These are phyloP conservation scores for Heterodera filipjevi DNA, from an alignment of 2,888 invertebrate genomes.

Conservation along the genomic window DNA sequence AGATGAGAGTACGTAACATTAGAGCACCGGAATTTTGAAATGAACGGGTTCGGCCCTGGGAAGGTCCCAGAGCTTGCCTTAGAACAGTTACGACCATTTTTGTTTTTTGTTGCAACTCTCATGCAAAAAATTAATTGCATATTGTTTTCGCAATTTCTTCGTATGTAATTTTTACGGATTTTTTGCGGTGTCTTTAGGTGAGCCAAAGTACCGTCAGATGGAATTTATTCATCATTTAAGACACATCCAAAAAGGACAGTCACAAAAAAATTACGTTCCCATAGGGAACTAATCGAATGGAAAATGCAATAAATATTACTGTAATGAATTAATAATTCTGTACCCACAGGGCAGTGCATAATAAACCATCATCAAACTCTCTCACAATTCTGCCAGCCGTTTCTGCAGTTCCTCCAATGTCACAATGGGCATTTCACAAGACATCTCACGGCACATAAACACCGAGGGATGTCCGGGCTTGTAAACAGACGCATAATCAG, in stretches of 20 bases:
- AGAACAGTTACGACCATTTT: too few species aligned
- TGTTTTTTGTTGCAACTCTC: too few species aligned
- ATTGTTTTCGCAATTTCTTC: too few species aligned
- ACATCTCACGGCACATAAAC: slow-evolving; percentile 33
- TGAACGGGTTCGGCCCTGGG: too few species aligned
- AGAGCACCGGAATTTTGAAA: too few species aligned
- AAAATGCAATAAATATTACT: neutral
- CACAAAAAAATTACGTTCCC: neutral
- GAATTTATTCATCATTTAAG: slow-evolving; percentile 7
- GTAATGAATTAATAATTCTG: neutral
- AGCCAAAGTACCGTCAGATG: neutral
- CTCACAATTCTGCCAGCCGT: slow-evolving; percentile 34
- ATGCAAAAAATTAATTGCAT: too few species aligned
- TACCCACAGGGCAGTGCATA: slow-evolving; percentile 1
- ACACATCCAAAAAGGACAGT: neutral
- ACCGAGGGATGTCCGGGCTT: slow-evolving; percentile 32
- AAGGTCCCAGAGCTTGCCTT: too few species aligned
- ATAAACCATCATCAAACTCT: neutral
- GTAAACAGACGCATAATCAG: slow-evolving; percentile 30
- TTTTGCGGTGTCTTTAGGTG: too few species aligned
- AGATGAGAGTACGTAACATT: too few species aligned
- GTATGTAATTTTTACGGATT: too few species aligned
- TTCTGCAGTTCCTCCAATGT: slow-evolving; percentile 38
- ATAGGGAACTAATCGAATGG: too few species aligned
- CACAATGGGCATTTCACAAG: slow-evolving; percentile 41